Evolutionary conservation across 2,797 vertebrate species (phyloP), one percentile per base, ranked within the genome.

Genomic region (Poecilia velifera): DNA sequence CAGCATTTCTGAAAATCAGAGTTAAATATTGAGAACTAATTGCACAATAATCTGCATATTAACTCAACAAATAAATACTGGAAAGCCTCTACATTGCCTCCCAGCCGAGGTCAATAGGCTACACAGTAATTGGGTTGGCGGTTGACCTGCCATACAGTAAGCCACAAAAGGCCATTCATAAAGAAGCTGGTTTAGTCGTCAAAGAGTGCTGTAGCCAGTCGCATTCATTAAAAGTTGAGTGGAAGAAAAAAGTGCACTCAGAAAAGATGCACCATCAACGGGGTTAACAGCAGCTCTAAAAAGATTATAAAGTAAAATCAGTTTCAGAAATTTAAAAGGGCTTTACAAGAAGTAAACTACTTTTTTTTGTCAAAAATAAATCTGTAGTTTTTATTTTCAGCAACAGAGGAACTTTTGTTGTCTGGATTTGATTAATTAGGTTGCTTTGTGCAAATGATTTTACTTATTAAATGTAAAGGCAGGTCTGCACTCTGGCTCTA

Each of bases 401-500:
- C 10, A 31, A 13, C 4, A 14, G 12, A 59, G 55, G 12, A 59
- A 59, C 12, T 59, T 59, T 88, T 74, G 74, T 74, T 20, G 39
- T 59, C 41, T 80, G 57, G 22, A 8, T 55, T 76, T 79, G 80
- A 8, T 47, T 68, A 7, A 34, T 77, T 41, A 71, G n/a, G 76
- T 10, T n/a, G 70, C 31, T 59, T 68, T 77, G 62, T 45, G 18
- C 2, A 4, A 77, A 18, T 77, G 70, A 28, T 53, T 77, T 79
- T 78, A 68, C 86, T 71, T 88, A 79, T 82, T 76, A 76, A 57
- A 82, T 31, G 80, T 76, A 80, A 90, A 88, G 72, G 66, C 84
- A 82, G 76, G 75, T 85, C 88, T 84, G 78, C 81, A 87, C 87
- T 76, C 84, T 74, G 83, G 84, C 85, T 89, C 87, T 90, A 94